Percentiles rank a stretch among this genome's conserved stretches.
phyloP scores from a whole-genome alignment of 1,140 invertebrate genomes.

The Ladona fulva region DNA sequence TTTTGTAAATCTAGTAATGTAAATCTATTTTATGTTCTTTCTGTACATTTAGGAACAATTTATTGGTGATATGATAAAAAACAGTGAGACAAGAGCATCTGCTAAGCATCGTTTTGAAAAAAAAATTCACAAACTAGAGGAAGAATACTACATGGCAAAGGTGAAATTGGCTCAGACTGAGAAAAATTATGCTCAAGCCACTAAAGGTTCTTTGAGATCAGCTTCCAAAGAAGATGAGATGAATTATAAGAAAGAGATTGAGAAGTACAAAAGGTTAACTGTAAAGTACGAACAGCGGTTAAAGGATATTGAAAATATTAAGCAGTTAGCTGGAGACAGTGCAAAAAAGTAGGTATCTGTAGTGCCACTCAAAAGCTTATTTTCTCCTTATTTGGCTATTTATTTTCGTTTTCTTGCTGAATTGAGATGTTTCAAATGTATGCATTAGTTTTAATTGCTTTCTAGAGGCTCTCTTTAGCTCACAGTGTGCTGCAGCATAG shows the following conservation, averaged over 20 bases:
- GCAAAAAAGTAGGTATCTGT: conserved; percentile 42
- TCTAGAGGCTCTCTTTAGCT: too few relatives aligned
- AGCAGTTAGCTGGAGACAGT: conserved; percentile 49
- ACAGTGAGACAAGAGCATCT: conserved; percentile 52
- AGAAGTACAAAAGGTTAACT: conserved; percentile 47
- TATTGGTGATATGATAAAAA: conserved; percentile 62
- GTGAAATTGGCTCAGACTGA: conserved; percentile 34
- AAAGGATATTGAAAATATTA: conserved; percentile 50
- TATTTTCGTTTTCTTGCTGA: too few relatives aligned
- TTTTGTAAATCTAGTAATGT: too few relatives aligned
- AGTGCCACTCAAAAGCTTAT: neutral
- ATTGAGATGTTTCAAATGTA: too few relatives aligned
- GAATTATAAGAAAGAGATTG: conserved; percentile 38
- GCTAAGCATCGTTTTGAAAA: conserved; percentile 62
- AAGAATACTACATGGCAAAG: conserved; percentile 50
- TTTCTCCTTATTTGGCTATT: too few relatives aligned
- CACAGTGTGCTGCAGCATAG: too few relatives aligned
- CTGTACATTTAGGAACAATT: conserved; percentile 61
- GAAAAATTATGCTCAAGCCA: conserved; percentile 25
- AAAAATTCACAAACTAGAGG: conserved; percentile 56
- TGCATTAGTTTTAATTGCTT: too few relatives aligned
- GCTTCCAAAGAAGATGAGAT: conserved; percentile 34
- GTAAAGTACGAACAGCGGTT: conserved; percentile 48
- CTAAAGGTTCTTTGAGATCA: conserved; percentile 22
- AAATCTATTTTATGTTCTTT: conserved; percentile 14